A percentile compares a stretch with the other conserved stretches of the same genome.
phyloP scores from a whole-genome alignment of 2,888 invertebrate genomes.

The Drosophila macrothrix region DNA sequence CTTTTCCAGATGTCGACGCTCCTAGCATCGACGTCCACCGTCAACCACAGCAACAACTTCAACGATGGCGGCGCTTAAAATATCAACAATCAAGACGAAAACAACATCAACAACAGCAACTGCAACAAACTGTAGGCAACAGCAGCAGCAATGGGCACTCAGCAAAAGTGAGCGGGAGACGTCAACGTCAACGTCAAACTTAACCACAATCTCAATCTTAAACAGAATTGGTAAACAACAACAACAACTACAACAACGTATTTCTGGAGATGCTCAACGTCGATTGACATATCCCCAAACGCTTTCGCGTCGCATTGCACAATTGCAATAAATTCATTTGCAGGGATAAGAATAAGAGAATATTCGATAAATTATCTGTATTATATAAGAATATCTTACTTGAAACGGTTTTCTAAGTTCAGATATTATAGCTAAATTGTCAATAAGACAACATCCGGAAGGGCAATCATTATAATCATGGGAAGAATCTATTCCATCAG shows the following conservation, averaged over 20 bases:
- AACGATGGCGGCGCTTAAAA: conserved; percentile 7
- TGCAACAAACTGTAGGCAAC: conserved; percentile 12
- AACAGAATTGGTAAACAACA: conserved; percentile 7
- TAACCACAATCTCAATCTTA: conserved; percentile 20
- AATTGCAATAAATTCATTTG: background rate
- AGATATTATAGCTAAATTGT: background rate
- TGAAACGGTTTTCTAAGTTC: background rate
- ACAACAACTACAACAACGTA: conserved; percentile 1
- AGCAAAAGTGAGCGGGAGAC: conserved; percentile 15
- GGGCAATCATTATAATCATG: background rate
- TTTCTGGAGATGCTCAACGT: conserved; percentile 22
- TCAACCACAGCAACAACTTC: conserved; percentile 27
- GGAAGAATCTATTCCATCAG: background rate
- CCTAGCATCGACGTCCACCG: conserved; percentile 57
- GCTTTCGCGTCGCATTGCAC: background rate
- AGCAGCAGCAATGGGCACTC: conserved; percentile 12
- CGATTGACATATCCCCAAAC: conserved; percentile 25
- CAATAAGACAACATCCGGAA: background rate
- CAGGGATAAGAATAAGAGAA: background rate
- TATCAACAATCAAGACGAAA: background rate
- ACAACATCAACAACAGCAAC: conserved; percentile 12
- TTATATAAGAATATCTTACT: background rate
- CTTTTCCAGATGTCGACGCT: conserved; percentile 63
- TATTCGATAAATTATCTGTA: background rate
- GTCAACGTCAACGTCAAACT: conserved; percentile 9